Base-by-base conservation (phyloP, 2,888 invertebrate genomes). In the Pecten maximus region DNA sequence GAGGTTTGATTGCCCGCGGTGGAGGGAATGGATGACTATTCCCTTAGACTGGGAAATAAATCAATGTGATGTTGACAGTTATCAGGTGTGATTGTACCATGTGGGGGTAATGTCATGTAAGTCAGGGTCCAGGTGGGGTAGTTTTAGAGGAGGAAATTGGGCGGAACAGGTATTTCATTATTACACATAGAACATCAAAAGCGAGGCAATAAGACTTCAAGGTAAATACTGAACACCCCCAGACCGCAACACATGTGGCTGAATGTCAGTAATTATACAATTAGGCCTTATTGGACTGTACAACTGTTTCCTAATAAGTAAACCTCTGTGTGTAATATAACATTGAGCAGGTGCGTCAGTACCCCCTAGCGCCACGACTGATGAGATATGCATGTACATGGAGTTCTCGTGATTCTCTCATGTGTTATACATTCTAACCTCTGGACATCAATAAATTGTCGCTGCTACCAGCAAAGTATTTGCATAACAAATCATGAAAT, bases 91-190 rank as follows among this genome's bases (percentile, higher is more conserved):
- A 74, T 74, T 28, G 28, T 28, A 74, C 74, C 74, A 35, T 35
- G 74, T 74, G 74, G 35, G 44, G 74, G 74, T 74, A 74, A 35
- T 28, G 74, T 74, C 35, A 35, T 35, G 16, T 28, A 35, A 74
- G 74, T 74, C 74, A 74, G 8, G 15, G 12, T 6, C 54, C 74
- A 74, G 74, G 74, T 74, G 74, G 74, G 74, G 74, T 74, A 74
- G 74, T 74, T 28, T 35, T 35, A 19, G 28, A 10, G 35, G 12
- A 28, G 35, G 8, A 74, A 74, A 74, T 74, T 28, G 74, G 74
- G 74, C 74, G 74, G 74, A 74, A 74, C 74, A 74, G 74, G 74
- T 35, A 74, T 74, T 74, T 74, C 74, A 74, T 74, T 74, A 74
- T 74, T 74, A 74, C 74, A 74, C 19, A 10, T 28, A 12, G 23